phyloP scores from a whole-genome alignment of 2,113 vertebrate genomes.

The Rhinopomastus cyanomelas region DNA sequence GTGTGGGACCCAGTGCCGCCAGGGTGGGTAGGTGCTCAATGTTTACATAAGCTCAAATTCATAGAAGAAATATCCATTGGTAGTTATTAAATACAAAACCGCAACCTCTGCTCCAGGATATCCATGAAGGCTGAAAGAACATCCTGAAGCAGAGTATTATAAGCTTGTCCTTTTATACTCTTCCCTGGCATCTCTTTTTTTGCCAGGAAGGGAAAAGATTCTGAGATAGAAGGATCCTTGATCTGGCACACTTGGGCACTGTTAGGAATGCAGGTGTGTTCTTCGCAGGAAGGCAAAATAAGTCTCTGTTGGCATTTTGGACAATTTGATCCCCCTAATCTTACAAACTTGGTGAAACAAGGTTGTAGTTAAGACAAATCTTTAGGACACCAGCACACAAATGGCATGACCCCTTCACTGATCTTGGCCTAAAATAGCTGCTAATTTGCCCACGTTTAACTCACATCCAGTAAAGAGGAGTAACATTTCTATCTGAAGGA shows the following conservation, averaged over 20 bases:
- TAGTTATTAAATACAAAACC: constrained; percentile 57
- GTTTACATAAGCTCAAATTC: constrained; percentile 14
- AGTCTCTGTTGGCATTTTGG: not conserved
- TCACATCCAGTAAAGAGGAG: not conserved
- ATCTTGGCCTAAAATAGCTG: not conserved
- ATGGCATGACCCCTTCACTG: not conserved
- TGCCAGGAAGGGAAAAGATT: constrained; percentile 53
- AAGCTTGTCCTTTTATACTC: constrained; percentile 36
- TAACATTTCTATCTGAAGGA: not conserved
- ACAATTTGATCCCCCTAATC: not conserved
- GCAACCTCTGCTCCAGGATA: constrained; percentile 46
- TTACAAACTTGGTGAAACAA: not conserved
- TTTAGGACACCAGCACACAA: not conserved
- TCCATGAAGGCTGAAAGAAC: constrained; percentile 41
- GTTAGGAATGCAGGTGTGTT: constrained; percentile 38
- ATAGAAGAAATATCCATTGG: constrained; percentile 50
- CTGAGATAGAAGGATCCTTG: constrained; percentile 37
- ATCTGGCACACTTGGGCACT: constrained; percentile 33
- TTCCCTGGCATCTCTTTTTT: constrained; percentile 31
- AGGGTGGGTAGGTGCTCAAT: not conserved
- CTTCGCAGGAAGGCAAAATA: not conserved
- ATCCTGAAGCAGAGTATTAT: constrained; percentile 38
- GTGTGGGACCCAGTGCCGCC: not conserved
- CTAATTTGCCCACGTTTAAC: not conserved
- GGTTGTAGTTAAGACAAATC: not conserved